These are phyloP conservation scores for Hippocampus comes DNA, from an alignment of 2,113 vertebrate species.

Conservation along the genomic window DNA sequence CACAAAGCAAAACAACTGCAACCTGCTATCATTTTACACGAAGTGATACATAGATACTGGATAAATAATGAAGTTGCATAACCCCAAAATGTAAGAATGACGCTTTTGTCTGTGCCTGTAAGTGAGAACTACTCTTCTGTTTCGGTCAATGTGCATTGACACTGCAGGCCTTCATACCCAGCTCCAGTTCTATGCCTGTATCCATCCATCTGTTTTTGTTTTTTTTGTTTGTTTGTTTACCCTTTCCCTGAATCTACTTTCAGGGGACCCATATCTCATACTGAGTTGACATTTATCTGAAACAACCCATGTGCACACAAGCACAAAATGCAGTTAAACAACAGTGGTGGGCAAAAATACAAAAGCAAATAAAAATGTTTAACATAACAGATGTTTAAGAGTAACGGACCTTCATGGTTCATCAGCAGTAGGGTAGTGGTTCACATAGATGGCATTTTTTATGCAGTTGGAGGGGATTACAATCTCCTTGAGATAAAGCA, in stretches of 20 bases:
- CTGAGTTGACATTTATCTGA: not conserved
- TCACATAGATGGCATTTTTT: too few species aligned
- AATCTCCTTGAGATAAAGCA: too few species aligned
- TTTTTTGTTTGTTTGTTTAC: not conserved
- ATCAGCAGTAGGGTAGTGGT: too few species aligned
- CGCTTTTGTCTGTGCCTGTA: not conserved
- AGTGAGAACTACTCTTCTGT: not conserved
- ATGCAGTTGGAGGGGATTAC: too few species aligned
- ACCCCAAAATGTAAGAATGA: slow-evolving; percentile 9
- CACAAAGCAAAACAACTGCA: slow-evolving; percentile 54
- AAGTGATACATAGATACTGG: slow-evolving; percentile 41
- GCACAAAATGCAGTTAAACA: not conserved
- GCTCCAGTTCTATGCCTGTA: not conserved
- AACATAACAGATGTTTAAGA: too few species aligned
- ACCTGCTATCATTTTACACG: slow-evolving; percentile 49
- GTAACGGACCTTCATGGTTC: too few species aligned
- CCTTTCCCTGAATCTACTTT: not conserved
- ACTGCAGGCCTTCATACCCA: not conserved
- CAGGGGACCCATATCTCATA: not conserved
- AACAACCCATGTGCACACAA: not conserved
- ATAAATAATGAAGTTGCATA: slow-evolving; percentile 52
- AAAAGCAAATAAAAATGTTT: not conserved
- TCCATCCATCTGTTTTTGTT: too few species aligned
- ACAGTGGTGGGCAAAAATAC: not conserved
- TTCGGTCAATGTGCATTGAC: not conserved